A percentile compares a stretch with the other conserved stretches of the same genome.
These are phyloP conservation scores for Ligdia adustata DNA, from an alignment of 2,888 invertebrate genomes.

Conservation along the genomic window DNA sequence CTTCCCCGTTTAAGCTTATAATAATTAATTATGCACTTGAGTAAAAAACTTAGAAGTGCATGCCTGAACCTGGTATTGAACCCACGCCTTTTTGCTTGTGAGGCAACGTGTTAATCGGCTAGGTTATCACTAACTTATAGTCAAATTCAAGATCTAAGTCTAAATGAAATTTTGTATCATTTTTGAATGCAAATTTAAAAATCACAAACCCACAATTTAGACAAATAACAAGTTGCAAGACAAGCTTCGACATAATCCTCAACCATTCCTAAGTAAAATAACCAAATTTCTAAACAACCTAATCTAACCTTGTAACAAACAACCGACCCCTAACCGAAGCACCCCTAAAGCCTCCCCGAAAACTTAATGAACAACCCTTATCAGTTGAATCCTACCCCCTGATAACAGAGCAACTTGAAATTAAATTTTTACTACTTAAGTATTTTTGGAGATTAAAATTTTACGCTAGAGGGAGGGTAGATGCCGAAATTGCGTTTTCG, in stretches of 20 bases:
- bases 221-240: too few species aligned
- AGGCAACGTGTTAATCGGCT: too few species aligned
- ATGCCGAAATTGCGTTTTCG: conserved; percentile 8
- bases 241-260: neutral
- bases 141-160: too few species aligned
- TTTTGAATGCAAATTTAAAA: too few species aligned
- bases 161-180: too few species aligned
- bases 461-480: conserved; percentile 4
- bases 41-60: too few species aligned
- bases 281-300: neutral
- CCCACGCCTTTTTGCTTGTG: too few species aligned
- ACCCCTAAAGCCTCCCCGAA: conserved; percentile 20
- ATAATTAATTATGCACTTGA: too few species aligned
- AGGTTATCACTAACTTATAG: too few species aligned
- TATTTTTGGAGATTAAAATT: conserved; percentile 23
- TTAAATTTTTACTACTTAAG: conserved; percentile 30
- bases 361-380: conserved; percentile 37
- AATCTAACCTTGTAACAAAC: conserved; percentile 1
- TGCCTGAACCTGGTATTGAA: too few species aligned
- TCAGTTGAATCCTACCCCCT: conserved; percentile 25
- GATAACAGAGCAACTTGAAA: conserved; percentile 33
- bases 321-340: neutral
- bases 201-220: too few species aligned
- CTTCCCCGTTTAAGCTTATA: too few species aligned
- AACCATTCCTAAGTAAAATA: neutral